Evolutionary conservation across 2,113 vertebrate genomes (phyloP).

Genomic region (Otis tarda): DNA sequence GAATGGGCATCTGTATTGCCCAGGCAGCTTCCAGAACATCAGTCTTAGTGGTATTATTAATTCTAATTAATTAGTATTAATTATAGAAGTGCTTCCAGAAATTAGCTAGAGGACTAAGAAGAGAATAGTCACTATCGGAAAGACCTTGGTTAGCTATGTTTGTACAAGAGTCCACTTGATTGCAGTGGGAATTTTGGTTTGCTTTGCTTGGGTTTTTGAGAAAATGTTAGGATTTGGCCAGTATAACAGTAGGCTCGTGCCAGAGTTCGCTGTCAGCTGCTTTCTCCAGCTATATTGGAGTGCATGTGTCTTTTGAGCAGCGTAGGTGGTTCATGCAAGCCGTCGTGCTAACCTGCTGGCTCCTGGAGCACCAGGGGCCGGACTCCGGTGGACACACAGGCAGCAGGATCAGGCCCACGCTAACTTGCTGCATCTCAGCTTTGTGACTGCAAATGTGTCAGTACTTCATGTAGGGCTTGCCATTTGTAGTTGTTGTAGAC

Average conservation of each 20-base stretch:
- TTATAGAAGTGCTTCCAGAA: background rate
- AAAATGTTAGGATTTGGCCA: background rate
- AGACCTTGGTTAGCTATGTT: background rate
- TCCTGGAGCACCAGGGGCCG: background rate
- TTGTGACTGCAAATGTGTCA: accelerated
- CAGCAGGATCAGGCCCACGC: background rate
- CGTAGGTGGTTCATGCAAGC: background rate
- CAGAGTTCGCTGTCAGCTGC: background rate
- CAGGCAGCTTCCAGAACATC: background rate
- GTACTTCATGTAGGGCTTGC: background rate
- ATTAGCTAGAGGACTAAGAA: background rate
- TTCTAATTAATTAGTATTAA: background rate
- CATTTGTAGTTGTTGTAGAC: background rate
- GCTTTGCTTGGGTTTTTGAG: background rate
- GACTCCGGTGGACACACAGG: background rate
- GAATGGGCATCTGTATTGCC: background rate
- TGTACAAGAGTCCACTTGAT: background rate
- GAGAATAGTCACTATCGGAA: background rate
- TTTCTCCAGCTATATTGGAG: background rate
- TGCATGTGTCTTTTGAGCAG: background rate
- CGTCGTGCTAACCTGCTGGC: background rate
- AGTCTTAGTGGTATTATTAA: background rate
- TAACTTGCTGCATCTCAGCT: background rate
- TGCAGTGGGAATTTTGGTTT: background rate
- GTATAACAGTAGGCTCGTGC: background rate